Base-by-base conservation (phyloP, 1,140 invertebrate species). In the Drosophila santomea region DNA sequence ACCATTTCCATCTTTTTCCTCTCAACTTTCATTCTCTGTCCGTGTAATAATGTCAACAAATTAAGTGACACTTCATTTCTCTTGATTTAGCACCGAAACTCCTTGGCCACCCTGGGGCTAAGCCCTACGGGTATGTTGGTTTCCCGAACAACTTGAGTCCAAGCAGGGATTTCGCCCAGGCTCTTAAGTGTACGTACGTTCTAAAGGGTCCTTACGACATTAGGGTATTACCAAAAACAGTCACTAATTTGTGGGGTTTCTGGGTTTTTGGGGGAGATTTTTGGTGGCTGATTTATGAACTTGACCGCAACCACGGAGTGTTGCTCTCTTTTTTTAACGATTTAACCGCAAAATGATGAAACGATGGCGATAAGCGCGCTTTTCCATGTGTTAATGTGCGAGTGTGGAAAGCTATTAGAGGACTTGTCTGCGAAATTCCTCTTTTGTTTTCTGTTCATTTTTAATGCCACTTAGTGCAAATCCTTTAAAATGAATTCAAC, bases 11-110 rank as follows among this genome's bases (percentile, higher is more conserved):
- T 45, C 8, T n/a, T 39, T 14, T 15, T 1, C 36, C 8, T 15
- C 4, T 3, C 4, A 39, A 7, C 20, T 32, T n/a, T 15, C 25
- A 20, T 41, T 61, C 36, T 38, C 44, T 32, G 36, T 38, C 44
- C 28, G 28, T 66, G 73, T 80, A 90, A 91, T 90, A 91, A 85
- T 90, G 90, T 90, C 90, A 90, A 86, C 90, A 91, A 91, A 91
- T 91, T 91, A 91, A 91, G 84, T 86, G 90, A 90, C 90, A 91
- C 90, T 90, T 91, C 90, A 91, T 91, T 91, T 83, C 84, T 91
- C 90, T 91, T 91, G 90, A 91, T 91, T 91, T 91, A 83, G 69
- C 55, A 71, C 50, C 47, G 45, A 43, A 44, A 68, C 50, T 69
- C 64, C 64, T 23, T 56, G 17, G 36, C 50, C 68, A 71, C 50